These are phyloP conservation scores for Notolabrus celidotus DNA, from an alignment of 2,797 vertebrate species.

Conservation along the genomic window DNA sequence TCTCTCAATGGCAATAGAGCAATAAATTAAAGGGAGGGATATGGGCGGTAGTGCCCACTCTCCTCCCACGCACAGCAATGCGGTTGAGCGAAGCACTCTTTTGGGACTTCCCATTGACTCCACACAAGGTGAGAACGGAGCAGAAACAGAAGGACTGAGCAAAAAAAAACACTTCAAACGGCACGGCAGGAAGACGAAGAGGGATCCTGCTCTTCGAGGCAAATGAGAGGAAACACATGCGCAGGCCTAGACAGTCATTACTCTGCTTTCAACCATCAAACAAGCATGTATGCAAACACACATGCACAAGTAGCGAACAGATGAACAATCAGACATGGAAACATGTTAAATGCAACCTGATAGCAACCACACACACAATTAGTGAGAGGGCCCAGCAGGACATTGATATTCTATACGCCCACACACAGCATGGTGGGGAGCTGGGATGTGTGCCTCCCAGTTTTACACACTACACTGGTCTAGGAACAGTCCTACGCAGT, in stretches of 20 bases:
- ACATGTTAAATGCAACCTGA: slow-evolving; percentile 62
- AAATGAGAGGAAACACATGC: slow-evolving; percentile 24
- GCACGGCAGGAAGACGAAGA: slow-evolving; percentile 50
- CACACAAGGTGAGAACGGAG: slow-evolving; percentile 73
- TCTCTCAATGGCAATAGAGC: slow-evolving; percentile 48
- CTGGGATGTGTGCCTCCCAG: slow-evolving; percentile 70
- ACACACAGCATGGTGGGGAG: slow-evolving; percentile 82
- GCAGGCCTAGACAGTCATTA: slow-evolving; percentile 56
- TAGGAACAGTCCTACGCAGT: slow-evolving; percentile 51
- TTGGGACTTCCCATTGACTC: slow-evolving; percentile 81
- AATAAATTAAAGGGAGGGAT: slow-evolving; percentile 73
- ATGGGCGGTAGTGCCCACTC: slow-evolving; percentile 61
- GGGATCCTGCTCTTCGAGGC: slow-evolving; percentile 40
- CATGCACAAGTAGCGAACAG: slow-evolving; percentile 32
- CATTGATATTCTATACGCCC: slow-evolving; percentile 83
- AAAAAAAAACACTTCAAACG: slow-evolving; percentile 60
- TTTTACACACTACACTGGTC: slow-evolving; percentile 58
- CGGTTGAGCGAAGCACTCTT: slow-evolving; percentile 69
- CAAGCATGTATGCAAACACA: slow-evolving; percentile 29
- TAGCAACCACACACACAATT: slow-evolving; percentile 52
- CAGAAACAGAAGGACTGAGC: slow-evolving; percentile 68
- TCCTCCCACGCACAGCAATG: slow-evolving; percentile 75
- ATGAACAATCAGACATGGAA: slow-evolving; percentile 56
- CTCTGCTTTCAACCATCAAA: slow-evolving; percentile 58
- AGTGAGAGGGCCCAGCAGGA: slow-evolving; percentile 72